phyloP scores from a whole-genome alignment of 2,797 vertebrate genomes.

The Halcyon leucocephala region DNA sequence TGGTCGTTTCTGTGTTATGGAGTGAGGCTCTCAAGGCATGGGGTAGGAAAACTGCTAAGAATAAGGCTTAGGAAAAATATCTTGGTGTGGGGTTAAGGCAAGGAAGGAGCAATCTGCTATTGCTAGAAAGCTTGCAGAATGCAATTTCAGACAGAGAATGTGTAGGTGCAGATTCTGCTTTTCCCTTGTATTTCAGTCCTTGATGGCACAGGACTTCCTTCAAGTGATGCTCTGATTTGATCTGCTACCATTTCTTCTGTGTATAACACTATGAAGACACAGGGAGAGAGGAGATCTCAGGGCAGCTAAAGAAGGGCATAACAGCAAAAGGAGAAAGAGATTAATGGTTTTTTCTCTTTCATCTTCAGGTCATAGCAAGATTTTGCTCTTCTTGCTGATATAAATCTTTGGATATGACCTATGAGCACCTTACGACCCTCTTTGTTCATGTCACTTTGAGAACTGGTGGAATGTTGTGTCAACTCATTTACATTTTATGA shows the following conservation, averaged over 20 bases:
- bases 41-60: not conserved
- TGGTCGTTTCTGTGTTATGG: not conserved
- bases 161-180: not conserved
- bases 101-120: not conserved
- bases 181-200: not conserved
- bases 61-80: not conserved
- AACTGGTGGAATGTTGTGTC: not conserved
- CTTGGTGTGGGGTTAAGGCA: not conserved
- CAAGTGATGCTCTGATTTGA: not conserved
- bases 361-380: not conserved
- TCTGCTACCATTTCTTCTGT: not conserved
- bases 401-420: not conserved
- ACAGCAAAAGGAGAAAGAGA: not conserved
- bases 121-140: not conserved
- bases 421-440: not conserved
- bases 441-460: not conserved
- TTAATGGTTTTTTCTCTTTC: not conserved
- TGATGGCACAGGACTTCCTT: not conserved
- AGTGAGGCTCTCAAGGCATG: not conserved
- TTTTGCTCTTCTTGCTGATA: not conserved
- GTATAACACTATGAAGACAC: not conserved
- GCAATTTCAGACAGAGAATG: not conserved
- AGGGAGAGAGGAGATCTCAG: not conserved
- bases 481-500: not conserved
- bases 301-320: not conserved